Evolutionary conservation across 2,113 vertebrate genomes (phyloP).

Genomic region (Bucco capensis): DNA sequence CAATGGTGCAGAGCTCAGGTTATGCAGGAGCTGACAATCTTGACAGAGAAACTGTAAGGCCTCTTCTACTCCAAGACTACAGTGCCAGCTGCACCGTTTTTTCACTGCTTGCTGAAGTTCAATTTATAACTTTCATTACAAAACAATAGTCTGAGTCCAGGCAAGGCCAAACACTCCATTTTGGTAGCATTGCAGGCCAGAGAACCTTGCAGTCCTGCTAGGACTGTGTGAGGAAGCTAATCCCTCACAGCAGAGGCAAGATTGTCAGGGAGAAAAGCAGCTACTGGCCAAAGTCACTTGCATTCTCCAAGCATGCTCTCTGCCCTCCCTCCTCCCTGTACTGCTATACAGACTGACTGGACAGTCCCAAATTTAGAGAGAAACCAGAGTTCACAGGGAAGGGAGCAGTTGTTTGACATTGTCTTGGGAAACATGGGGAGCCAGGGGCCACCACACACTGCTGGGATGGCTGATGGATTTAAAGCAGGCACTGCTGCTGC

Average conservation of each 20-base stretch:
- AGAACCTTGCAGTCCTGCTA: not conserved
- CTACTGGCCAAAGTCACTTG: not conserved
- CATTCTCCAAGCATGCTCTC: not conserved
- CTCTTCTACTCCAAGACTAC: not conserved
- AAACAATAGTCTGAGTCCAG: not conserved
- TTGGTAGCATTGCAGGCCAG: not conserved
- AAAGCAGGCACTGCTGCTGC: not conserved
- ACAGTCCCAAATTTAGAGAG: not conserved
- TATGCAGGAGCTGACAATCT: not conserved
- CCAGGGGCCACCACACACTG: not conserved
- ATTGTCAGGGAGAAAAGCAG: not conserved
- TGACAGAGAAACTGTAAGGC: not conserved
- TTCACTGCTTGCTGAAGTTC: not conserved
- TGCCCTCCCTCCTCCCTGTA: not conserved
- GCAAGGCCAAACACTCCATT: not conserved
- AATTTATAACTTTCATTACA: slow-evolving; percentile 11
- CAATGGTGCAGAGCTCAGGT: not conserved
- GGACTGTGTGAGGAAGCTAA: not conserved
- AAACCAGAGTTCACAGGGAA: not conserved
- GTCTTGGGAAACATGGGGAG: not conserved
- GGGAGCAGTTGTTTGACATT: not conserved
- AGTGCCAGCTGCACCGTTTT: not conserved
- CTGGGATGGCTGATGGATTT: not conserved
- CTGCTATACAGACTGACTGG: not conserved
- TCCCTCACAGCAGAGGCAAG: not conserved